Percentiles rank a stretch among this genome's conserved stretches.
phyloP scores from a whole-genome alignment of 2,888 invertebrate genomes.

The Eupithecia dodoneata region DNA sequence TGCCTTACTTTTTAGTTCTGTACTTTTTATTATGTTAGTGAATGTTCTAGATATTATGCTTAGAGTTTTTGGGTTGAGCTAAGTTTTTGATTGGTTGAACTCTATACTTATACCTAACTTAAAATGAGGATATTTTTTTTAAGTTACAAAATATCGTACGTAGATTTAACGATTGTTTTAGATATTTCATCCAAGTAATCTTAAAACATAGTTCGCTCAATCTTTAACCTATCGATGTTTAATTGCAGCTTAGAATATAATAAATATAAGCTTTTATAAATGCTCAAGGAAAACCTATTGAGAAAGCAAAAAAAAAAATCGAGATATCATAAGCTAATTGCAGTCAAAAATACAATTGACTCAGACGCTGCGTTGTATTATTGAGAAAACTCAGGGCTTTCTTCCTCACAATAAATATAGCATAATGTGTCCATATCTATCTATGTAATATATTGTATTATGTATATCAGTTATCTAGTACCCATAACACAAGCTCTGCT shows the following conservation, averaged over 20 bases:
- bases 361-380: not conserved
- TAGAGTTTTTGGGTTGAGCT: not conserved
- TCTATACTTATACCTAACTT: not conserved
- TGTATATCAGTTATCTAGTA: too few relatives aligned
- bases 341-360: not conserved
- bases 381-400: not conserved
- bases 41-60: not conserved
- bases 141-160: too few relatives aligned
- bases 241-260: conserved; percentile 1
- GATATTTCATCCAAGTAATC: not conserved
- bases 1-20: conserved; percentile 8
- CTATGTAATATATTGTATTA: too few relatives aligned
- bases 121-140: not conserved
- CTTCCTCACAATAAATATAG: not conserved
- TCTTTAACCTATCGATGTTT: not conserved
- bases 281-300: not conserved
- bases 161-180: too few relatives aligned
- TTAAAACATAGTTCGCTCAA: not conserved
- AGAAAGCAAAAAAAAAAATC: not conserved
- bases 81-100: not conserved
- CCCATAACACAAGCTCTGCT: too few relatives aligned
- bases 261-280: not conserved
- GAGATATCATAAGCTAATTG: not conserved
- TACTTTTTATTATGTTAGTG: conserved; percentile 7
- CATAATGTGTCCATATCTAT: not conserved